Conservation (phyloP, 2,888 invertebrate genomes). For the Tolmerus cingulatus region DNA sequence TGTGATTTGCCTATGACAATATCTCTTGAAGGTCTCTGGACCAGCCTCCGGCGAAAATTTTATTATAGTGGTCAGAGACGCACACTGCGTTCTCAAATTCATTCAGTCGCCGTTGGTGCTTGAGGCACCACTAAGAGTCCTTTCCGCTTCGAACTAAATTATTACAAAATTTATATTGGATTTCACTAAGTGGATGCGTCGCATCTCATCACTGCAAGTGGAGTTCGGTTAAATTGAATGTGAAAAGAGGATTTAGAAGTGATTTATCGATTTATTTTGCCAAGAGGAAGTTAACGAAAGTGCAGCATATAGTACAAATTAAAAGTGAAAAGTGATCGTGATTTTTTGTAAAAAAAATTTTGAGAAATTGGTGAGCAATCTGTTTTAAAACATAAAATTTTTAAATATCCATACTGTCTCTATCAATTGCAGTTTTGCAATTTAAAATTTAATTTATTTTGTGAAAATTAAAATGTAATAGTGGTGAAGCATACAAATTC, state of each 20-base stretch:
- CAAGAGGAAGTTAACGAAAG: not conserved
- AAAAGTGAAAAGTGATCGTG: not conserved
- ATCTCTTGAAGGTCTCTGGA: conserved; percentile 34
- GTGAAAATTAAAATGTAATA: not conserved
- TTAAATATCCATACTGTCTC: not conserved
- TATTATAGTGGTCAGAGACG: not conserved
- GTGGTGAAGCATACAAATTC: not conserved
- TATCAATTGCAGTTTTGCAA: not conserved
- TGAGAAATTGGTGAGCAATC: not conserved
- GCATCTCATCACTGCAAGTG: not conserved
- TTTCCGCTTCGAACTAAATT: not conserved
- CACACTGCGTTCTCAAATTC: not conserved
- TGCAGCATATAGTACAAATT: not conserved
- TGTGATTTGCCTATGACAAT: conserved; percentile 25
- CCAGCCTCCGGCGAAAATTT: conserved; percentile 11
- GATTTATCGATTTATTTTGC: not conserved
- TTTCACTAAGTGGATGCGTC: not conserved
- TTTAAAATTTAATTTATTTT: not conserved
- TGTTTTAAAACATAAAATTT: not conserved
- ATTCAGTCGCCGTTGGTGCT: conserved; percentile 15
- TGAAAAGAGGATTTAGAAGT: not conserved
- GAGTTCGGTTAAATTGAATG: not conserved
- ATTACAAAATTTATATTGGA: not conserved
- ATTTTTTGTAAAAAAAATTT: not conserved
- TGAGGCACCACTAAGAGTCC: conserved; percentile 13